phyloP scores from a whole-genome alignment of 2,113 vertebrate genomes.

The Cinclus mexicanus region DNA sequence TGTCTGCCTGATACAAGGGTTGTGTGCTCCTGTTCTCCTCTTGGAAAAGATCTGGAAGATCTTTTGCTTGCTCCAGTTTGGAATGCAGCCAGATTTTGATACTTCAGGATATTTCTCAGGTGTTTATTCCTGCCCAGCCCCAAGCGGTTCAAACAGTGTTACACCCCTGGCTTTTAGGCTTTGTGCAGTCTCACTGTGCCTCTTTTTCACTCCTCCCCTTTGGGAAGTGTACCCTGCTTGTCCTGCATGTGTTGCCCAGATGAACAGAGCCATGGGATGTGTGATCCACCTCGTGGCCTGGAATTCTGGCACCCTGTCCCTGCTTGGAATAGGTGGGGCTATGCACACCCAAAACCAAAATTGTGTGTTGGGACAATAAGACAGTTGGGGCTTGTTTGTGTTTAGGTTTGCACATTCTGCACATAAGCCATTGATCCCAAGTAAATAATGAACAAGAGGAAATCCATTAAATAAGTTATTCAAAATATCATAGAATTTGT shows the following conservation, averaged over 20 bases:
- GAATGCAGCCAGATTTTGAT: neutral
- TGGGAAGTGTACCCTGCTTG: neutral
- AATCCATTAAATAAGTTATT: slow-evolving; percentile 23
- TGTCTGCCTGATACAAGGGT: neutral
- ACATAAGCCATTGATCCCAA: neutral
- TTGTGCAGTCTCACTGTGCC: neutral
- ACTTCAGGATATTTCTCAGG: neutral
- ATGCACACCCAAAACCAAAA: slow-evolving; percentile 13
- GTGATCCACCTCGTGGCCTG: neutral
- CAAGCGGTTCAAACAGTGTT: neutral
- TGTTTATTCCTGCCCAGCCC: neutral
- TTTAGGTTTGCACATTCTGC: slow-evolving; percentile 26
- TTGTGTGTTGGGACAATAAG: neutral
- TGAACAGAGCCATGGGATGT: neutral
- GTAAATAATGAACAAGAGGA: neutral
- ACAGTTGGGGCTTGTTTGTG: neutral
- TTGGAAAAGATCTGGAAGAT: neutral
- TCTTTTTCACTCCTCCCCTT: neutral
- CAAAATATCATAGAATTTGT: slow-evolving; percentile 2
- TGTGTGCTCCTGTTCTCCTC: neutral
- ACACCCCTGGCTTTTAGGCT: neutral
- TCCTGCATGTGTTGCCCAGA: neutral
- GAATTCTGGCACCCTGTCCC: neutral
- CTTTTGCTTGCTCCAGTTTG: neutral
- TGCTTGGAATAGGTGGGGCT: neutral